A percentile compares a stretch with the other conserved stretches of the same genome.
phyloP scores from a whole-genome alignment of 2,888 invertebrate genomes.

The Ferdinandea cuprea region DNA sequence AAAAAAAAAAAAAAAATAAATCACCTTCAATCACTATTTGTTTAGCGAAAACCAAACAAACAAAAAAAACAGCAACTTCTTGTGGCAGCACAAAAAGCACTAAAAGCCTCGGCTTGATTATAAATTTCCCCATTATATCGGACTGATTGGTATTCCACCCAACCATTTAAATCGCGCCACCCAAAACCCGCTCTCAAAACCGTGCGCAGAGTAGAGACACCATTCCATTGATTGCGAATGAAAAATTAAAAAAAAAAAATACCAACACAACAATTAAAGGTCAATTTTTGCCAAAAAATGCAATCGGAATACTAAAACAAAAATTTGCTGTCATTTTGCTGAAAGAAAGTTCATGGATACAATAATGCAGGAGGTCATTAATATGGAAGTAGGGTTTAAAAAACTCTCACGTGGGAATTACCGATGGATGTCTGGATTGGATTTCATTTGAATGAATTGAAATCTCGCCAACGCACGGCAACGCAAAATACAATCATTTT shows the following conservation, averaged over 20 bases:
- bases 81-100: conserved; percentile 19
- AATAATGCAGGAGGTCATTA: conserved; percentile 18
- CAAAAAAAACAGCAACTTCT: conserved; percentile 24
- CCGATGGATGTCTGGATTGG: conserved; percentile 26
- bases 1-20: conserved; percentile 4
- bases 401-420: conserved; percentile 30
- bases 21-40: conserved; percentile 10
- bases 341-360: conserved; percentile 19
- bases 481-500: too few relatives aligned
- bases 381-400: conserved; percentile 12
- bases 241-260: neutral
- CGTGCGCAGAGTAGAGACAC: neutral
- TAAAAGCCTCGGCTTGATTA: conserved; percentile 33
- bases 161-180: conserved; percentile 29
- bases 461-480: conserved; percentile 47
- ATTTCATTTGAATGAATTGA: neutral
- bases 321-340: conserved; percentile 23
- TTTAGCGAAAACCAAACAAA: too few relatives aligned
- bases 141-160: conserved; percentile 60
- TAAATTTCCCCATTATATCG: conserved; percentile 47
- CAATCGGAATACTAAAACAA: conserved; percentile 37
- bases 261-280: conserved; percentile 25
- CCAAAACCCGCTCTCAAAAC: conserved; percentile 18
- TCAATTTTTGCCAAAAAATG: conserved; percentile 32
- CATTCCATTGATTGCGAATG: neutral